Evolutionary conservation across 2,888 invertebrate genomes (phyloP).

Genomic region (Dolichomitus sp.): DNA sequence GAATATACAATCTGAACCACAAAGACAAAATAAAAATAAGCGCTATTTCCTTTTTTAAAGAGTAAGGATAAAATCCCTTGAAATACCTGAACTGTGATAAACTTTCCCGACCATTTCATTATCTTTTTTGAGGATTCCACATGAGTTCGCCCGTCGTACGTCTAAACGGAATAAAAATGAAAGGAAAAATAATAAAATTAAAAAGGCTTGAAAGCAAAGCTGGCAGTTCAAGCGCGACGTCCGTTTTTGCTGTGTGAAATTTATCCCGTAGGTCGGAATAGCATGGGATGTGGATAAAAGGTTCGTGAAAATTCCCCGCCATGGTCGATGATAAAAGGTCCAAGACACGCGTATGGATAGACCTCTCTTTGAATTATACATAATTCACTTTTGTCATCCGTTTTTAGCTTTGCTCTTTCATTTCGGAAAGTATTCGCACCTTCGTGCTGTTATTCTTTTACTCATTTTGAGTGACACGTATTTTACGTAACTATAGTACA

Average conservation of each 20-base stretch:
- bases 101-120: constrained; percentile 17
- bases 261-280: constrained; percentile 42
- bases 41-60: background rate
- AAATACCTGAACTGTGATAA: constrained; percentile 22
- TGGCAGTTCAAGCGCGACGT: constrained; percentile 2
- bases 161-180: constrained; percentile 26
- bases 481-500: constrained; percentile 10
- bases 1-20: constrained; percentile 10
- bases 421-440: constrained; percentile 7
- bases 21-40: constrained; percentile 8
- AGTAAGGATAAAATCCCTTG: constrained; percentile 14
- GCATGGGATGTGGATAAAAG: constrained; percentile 51
- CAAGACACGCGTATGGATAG: constrained; percentile 32
- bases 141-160: background rate
- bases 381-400: constrained; percentile 49
- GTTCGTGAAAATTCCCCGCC: constrained; percentile 33
- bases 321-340: constrained; percentile 44
- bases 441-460: background rate
- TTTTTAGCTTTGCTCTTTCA: constrained; percentile 36
- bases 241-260: constrained; percentile 40
- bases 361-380: constrained; percentile 29
- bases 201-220: constrained; percentile 28
- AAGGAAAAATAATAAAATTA: constrained; percentile 13
- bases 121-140: background rate
- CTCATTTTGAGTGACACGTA: background rate